Conservation (phyloP, 2,113 vertebrate species). For the Salvelinus namaycush region DNA sequence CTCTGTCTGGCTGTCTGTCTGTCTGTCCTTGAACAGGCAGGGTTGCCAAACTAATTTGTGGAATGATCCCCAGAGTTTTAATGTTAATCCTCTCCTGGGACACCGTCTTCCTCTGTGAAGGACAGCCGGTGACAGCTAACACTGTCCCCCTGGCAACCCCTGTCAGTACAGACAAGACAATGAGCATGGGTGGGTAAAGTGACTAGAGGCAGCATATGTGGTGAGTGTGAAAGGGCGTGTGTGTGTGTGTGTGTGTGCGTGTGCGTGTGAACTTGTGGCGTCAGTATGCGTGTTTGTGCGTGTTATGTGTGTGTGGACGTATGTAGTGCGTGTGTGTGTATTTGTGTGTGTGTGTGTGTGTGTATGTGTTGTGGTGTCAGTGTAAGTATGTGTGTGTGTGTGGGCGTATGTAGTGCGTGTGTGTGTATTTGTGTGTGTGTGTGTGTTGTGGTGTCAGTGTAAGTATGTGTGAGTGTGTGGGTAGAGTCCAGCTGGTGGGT, state of each 20-base stretch:
- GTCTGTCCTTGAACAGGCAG: conserved; percentile 60
- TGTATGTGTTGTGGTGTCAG: too few species aligned
- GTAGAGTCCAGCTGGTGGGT: too few species aligned
- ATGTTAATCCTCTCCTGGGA: conserved; percentile 51
- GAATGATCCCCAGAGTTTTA: conserved; percentile 59
- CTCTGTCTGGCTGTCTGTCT: too few species aligned
- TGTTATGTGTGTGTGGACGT: too few species aligned
- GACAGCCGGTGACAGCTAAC: conserved; percentile 45
- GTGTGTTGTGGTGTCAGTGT: background rate
- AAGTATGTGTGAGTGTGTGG: conserved; percentile 1
- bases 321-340: background rate
- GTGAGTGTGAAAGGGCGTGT: background rate
- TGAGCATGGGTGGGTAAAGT: background rate
- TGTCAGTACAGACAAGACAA: conserved; percentile 36
- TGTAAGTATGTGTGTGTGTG: conserved; percentile 8
- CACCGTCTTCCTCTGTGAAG: conserved; percentile 52
- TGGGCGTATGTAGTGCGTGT: background rate
- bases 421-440: background rate
- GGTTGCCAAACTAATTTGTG: conserved; percentile 70
- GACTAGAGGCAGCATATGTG: background rate
- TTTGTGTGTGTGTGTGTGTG: background rate
- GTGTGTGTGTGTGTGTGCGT: background rate
- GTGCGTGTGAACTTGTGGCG: too few species aligned
- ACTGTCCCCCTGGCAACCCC: conserved; percentile 27
- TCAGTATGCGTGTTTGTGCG: too few species aligned